phyloP scores from a whole-genome alignment of 2,888 invertebrate genomes.

The Panzeria rudis region DNA sequence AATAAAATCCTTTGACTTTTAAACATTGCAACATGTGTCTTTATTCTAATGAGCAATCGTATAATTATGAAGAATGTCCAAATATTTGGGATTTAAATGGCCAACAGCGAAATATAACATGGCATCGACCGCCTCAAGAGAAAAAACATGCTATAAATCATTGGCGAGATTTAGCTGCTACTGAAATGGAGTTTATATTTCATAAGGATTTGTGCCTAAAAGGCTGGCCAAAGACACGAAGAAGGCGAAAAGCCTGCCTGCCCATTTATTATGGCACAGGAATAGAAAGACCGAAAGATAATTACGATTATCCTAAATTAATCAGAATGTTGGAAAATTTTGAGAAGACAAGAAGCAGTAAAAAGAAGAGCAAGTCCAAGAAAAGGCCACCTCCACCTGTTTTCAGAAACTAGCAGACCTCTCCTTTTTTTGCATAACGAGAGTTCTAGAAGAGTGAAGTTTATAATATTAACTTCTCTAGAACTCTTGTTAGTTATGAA shows the following conservation, averaged over 20 bases:
- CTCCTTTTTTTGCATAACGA: neutral
- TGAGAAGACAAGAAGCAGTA: neutral
- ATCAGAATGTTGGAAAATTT: neutral
- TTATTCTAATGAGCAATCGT: constrained; percentile 74
- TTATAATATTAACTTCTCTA: neutral
- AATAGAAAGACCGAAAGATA: constrained; percentile 10
- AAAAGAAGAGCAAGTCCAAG: neutral
- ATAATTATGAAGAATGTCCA: constrained; percentile 75
- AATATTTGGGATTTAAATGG: constrained; percentile 74
- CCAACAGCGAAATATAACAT: constrained; percentile 74
- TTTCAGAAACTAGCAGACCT: neutral
- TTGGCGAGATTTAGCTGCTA: constrained; percentile 76
- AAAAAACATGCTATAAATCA: constrained; percentile 72
- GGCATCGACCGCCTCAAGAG: constrained; percentile 73
- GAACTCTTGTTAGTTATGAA: neutral
- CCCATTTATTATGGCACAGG: constrained; percentile 32
- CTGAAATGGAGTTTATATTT: constrained; percentile 71
- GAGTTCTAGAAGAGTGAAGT: neutral
- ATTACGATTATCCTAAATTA: neutral
- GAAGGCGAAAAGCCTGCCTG: neutral
- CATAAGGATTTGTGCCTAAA: constrained; percentile 29
- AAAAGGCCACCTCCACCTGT: neutral
- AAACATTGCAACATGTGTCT: constrained; percentile 73
- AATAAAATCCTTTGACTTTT: neutral
- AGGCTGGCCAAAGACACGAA: constrained; percentile 10